These are phyloP conservation scores for Eristalinus sepulchralis DNA, from an alignment of 2,888 invertebrate genomes.

Conservation along the genomic window DNA sequence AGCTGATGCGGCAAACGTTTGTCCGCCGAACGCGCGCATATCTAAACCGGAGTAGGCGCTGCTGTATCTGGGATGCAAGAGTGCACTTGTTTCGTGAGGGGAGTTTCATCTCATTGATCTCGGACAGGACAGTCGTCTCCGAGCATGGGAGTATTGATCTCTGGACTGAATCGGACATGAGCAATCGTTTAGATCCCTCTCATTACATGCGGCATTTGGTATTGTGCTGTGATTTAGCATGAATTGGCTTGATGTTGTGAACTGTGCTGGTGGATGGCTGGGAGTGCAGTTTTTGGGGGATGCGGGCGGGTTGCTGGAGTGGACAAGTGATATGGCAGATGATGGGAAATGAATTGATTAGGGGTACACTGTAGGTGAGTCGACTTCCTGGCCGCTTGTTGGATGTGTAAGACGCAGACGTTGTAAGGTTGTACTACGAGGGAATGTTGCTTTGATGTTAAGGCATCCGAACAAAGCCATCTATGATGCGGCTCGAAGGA, in stretches of 20 bases:
- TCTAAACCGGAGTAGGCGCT: conserved; percentile 8
- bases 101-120: not conserved
- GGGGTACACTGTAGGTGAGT: not conserved
- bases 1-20: conserved; percentile 46
- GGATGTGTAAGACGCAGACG: not conserved
- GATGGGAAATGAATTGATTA: not conserved
- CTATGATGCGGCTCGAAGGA: not conserved
- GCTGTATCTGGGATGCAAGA: conserved; percentile 39
- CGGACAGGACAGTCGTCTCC: conserved; percentile 23
- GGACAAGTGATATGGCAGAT: not conserved
- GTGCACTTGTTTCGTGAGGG: conserved; percentile 51
- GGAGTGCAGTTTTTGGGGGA: not conserved
- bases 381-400: not conserved
- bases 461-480: not conserved
- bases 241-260: conserved; percentile 21
- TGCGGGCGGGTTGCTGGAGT: not conserved
- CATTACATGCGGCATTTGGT: conserved; percentile 35
- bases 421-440: not conserved
- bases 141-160: conserved; percentile 44
- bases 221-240: conserved; percentile 38
- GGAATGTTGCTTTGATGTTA: too few relatives aligned
- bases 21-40: conserved; percentile 23
- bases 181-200: conserved; percentile 49
- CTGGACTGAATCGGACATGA: conserved; percentile 39
- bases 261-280: not conserved